phyloP scores from a whole-genome alignment of 2,113 vertebrate species.

The Gallinago jamesoni region DNA sequence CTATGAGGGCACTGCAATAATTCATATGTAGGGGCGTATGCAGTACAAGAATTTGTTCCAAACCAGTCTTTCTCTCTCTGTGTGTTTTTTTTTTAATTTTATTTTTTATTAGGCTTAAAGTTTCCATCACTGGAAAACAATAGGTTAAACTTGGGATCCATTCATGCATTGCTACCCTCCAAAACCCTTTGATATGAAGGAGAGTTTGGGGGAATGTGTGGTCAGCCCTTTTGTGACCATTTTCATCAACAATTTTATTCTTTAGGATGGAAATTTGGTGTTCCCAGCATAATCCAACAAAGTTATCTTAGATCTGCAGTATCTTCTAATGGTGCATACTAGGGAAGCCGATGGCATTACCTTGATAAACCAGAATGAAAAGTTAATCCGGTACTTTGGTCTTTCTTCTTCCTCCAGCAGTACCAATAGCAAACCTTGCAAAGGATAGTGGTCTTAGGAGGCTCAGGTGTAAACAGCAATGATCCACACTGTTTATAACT shows the following conservation, averaged over 20 bases:
- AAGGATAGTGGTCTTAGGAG: neutral
- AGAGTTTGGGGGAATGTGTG: neutral
- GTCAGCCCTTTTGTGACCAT: neutral
- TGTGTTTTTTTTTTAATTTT: neutral
- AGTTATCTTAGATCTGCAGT: neutral
- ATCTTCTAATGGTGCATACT: neutral
- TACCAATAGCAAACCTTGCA: neutral
- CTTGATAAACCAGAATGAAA: neutral
- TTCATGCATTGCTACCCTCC: neutral
- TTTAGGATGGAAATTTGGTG: neutral
- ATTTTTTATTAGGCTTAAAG: slow-evolving; percentile 1
- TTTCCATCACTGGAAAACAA: slow-evolving; percentile 42
- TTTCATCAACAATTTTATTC: neutral
- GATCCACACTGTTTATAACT: neutral
- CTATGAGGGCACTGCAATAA: slow-evolving; percentile 5
- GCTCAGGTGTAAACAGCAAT: neutral
- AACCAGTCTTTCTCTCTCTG: slow-evolving; percentile 48
- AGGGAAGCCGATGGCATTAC: neutral
- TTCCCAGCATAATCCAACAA: neutral
- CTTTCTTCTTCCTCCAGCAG: neutral
- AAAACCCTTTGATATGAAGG: neutral
- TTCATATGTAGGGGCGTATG: neutral
- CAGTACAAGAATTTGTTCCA: slow-evolving; percentile 48
- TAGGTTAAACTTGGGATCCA: slow-evolving; percentile 13
- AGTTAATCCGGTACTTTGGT: neutral